phyloP scores from a whole-genome alignment of 35 echinoderm and acorn worm species.

The Heliocidaris erythrogramma region DNA sequence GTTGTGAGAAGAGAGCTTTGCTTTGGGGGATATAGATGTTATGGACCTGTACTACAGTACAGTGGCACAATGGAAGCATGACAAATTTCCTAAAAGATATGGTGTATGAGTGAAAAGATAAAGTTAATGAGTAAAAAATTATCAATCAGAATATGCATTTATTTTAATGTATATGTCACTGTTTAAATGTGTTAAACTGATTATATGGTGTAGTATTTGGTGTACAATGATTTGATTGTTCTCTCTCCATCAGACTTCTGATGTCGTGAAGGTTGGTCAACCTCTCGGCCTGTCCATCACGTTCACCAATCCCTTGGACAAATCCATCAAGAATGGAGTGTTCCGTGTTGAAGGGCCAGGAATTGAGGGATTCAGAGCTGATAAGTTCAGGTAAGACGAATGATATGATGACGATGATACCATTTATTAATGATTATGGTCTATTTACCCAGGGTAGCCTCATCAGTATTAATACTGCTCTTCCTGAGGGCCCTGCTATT shows the following conservation, averaged over 20 bases:
- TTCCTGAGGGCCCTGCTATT: too few species aligned
- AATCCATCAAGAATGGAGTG: slow-evolving; percentile 51
- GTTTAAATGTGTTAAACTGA: neutral
- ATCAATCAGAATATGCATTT: neutral
- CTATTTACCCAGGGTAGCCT: too few species aligned
- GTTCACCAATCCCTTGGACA: slow-evolving; percentile 83
- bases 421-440: too few species aligned
- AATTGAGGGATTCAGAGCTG: slow-evolving; percentile 74
- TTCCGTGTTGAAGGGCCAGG: slow-evolving; percentile 86
- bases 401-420: neutral
- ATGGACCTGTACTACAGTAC: too few species aligned
- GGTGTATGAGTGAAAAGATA: too few species aligned
- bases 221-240: neutral
- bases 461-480: too few species aligned
- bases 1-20: too few species aligned
- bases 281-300: slow-evolving; percentile 54
- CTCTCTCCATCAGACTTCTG: slow-evolving; percentile 47
- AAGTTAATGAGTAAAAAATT: neutral
- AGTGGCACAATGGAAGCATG: too few species aligned
- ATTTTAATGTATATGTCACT: neutral
- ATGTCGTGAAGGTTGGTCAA: slow-evolving; percentile 44
- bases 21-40: too few species aligned
- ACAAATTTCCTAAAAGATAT: too few species aligned
- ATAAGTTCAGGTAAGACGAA: slow-evolving; percentile 66
- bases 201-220: too few species aligned